Base-by-base conservation (phyloP, 2,797 vertebrate genomes). In the Clarias platycephalus region DNA sequence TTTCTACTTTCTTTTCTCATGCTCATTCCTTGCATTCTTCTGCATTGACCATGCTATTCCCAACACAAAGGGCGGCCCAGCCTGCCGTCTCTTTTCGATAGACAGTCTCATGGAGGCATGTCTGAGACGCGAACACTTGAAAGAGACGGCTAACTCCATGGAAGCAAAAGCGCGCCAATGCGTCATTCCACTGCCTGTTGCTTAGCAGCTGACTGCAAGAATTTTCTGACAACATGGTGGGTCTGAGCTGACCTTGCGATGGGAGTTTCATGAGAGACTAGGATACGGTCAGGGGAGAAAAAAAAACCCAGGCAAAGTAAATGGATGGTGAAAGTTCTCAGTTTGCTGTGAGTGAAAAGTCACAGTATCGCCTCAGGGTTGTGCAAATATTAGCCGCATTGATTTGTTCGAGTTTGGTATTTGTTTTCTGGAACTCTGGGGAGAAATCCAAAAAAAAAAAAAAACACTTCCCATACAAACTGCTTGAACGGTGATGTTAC, bases 11-110 rank as follows among this genome's bases (percentile, higher is more conserved):
- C 67, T 75, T 86, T 80, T 88, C 90, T 90, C 86, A 85, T 90
- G 90, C 86, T 83, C 86, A 93, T 93, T 92, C 92, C 91, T 87
- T 58, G 89, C 90, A 94, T 94, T 94, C 92, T 90, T 93, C 78
- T 80, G 85, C 88, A 90, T 86, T 92, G 86, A 87, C 67, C 84
- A 89, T 84, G 80, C 70, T 18, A 37, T 58, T 84, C 81, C 60
- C 62, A 67, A 82, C 85, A 89, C 86, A 87, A 86, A 87, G 60
- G 77, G 67, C 84, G 67, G 83, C 68, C 72, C 74, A 44, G 84
- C 75, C 81, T 89, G 87, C 79, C 71, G 88, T 86, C 80, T 10
- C 70, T 34, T 67, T 87, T 87, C 87, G 88, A 90, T 44, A 49
- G 88, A 86, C 85, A 86, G 83, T 84, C 87, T 88, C 85, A 74